Base-by-base conservation (phyloP, 2,113 vertebrate species). In the Indri indri region DNA sequence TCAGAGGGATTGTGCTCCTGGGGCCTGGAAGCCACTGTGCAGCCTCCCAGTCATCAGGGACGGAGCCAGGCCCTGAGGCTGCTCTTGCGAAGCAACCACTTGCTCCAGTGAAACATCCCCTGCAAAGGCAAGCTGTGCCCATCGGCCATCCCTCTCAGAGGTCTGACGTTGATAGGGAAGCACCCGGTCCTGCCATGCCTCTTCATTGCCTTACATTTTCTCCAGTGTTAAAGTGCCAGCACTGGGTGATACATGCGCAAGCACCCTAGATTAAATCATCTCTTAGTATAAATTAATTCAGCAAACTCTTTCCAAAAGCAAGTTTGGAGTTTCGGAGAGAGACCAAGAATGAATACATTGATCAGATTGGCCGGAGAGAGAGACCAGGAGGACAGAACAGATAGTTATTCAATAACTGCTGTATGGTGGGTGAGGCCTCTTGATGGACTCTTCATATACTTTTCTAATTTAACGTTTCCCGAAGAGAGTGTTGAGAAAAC, bases 121-220 rank as follows among this genome's bases (percentile, higher is more conserved):
- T 40, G 23, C 37, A 9, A 59, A 85, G 32, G 81, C 89, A 57
- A 77, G n/a, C n/a, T 34, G 71, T 37, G 27, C 9, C 9, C 10
- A 27, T 6, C 37, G 11, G 10, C 8, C 5, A 16, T 71, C 23
- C 23, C 40, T 54, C 30, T 32, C 32, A 20, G n/a, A 10, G 3
- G 68, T 37, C 66, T 40, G 3, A 30, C 6, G 40, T 68, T 42
- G 20, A 27, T 2, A 40, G 18, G 25, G 34, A 34, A 57, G 42
- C 0, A 8, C 22, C 47, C 5, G 1, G 1, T 0, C 1, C 8
- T 0, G 4, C 17, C 6, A 2, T 3, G 6, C 12, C 63, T 74
- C 68, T 77, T 25, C 40, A 6, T 0, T 8, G n/a, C 42, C 74
- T 50, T 45, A 22, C 12, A 34, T 66, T 81, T 47, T 57, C 32